Base-by-base conservation (phyloP, 2,797 vertebrate genomes). In the Sebastes goodei region DNA sequence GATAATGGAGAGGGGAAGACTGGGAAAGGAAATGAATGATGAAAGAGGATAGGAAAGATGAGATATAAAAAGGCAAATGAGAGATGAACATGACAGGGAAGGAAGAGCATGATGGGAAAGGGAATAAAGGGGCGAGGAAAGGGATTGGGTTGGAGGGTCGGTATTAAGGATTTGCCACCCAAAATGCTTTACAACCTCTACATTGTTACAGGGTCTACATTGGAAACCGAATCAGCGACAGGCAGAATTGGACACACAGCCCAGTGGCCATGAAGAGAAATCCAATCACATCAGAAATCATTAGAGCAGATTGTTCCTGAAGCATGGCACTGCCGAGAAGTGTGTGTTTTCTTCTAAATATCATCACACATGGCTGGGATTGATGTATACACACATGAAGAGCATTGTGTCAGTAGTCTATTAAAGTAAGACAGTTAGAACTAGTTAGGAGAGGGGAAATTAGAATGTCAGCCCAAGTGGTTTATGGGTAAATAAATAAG, bases 221-320 rank as follows among this genome's bases (percentile, higher is more conserved):
- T 89, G 77, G 70, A 81, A 86, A 83, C 66, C 79, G 79, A 81
- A 90, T 86, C 83, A 83, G 72, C 11, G 3, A 66, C 60, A n/a
- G 81, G 60, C 46, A 62, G 69, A 75, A 86, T 86, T 86, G 79
- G 76, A 86, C 82, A 62, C 84, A 82, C 68, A 83, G 83, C 71
- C 74, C 86, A 86, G 69, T 79, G 86, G 75, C 93, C 86, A 84
- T 88, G 86, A 92, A 80, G 82, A 78, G 67, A 86, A 91, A 92
- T 91, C 85, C 83, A 90, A 92, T 92, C 89, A 80, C 76, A 86
- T 86, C 74, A 83, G 59, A 78, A 90, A 86, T 83, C 90, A 93
- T 90, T 86, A 85, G 83, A 78, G 85, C 76, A 71, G 72, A 86
- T 88, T 87, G 88, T 79, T 91, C 38, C 85, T 82, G 83, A 73